These are phyloP conservation scores for Tupaia chinensis DNA, from an alignment of 2,113 vertebrate species.

Conservation along the genomic window DNA sequence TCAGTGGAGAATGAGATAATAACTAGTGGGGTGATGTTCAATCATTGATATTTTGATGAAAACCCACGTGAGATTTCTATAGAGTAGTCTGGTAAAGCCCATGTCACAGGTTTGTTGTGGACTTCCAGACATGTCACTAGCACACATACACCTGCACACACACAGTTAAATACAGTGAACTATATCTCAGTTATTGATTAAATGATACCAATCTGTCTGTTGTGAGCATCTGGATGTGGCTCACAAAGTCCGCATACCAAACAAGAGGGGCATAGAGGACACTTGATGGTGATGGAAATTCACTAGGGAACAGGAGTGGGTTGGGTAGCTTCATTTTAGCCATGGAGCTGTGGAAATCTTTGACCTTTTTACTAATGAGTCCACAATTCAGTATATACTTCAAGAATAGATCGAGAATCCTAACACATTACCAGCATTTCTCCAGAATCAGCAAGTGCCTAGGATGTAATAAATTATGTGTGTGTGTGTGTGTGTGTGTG, in stretches of 20 bases:
- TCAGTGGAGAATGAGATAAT: background rate
- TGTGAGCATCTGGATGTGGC: background rate
- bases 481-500: too few species aligned
- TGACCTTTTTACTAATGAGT: background rate
- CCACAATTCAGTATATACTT: background rate
- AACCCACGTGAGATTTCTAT: background rate
- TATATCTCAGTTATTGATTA: background rate
- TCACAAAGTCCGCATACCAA: background rate
- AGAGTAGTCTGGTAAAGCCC: background rate
- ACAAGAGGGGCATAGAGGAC: background rate
- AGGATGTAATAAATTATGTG: background rate
- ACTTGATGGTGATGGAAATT: background rate
- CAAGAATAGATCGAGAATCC: background rate
- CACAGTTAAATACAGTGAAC: background rate
- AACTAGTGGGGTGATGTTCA: background rate
- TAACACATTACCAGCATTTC: background rate
- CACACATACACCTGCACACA: too few species aligned
- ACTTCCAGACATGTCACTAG: background rate
- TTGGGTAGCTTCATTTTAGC: background rate
- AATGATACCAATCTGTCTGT: background rate
- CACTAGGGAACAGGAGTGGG: background rate
- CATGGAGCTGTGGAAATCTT: background rate
- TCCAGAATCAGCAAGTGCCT: background rate
- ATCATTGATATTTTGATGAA: background rate
- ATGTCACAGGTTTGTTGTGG: rapidly evolving